Conservation (phyloP, 1,140 invertebrate genomes). For the Marisa cornuarietis region DNA sequence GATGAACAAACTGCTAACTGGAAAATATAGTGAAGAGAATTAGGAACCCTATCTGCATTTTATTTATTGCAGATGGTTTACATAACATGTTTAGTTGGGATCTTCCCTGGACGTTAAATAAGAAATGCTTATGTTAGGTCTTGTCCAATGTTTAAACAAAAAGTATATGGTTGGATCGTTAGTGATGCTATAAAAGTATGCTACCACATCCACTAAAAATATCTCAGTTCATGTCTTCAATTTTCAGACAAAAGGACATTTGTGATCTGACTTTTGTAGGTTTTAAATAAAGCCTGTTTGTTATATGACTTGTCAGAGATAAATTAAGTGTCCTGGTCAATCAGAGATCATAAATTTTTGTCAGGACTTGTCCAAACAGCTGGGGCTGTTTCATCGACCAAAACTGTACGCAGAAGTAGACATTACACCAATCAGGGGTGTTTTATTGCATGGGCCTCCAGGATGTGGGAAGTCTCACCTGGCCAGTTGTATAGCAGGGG, state of each 20-base stretch:
- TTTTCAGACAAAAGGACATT: neutral
- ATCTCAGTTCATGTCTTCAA: neutral
- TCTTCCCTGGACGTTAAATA: no score
- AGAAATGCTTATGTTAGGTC: no score
- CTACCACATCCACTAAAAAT: neutral
- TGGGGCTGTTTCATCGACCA: slow-evolving; percentile 85
- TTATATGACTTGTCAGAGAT: no score
- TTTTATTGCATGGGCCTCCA: slow-evolving; percentile 90
- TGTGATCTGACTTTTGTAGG: neutral
- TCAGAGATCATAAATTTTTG: neutral
- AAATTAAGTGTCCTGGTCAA: no score
- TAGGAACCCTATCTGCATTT: no score
- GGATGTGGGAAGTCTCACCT: slow-evolving; percentile 93
- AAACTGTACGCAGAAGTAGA: slow-evolving; percentile 80
- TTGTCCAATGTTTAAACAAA: no score
- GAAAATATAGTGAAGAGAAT: no score
- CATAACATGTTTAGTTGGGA: no score
- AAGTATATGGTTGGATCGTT: no score
- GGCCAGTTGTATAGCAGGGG: slow-evolving; percentile 91
- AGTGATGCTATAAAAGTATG: neutral
- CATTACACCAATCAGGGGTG: slow-evolving; percentile 82
- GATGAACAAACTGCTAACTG: no score
- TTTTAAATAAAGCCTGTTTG: no score
- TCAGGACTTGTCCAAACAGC: slow-evolving; percentile 80
- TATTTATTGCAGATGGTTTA: no score